Evolutionary conservation across 2,113 vertebrate genomes (phyloP).

Genomic region (Brienomyrus longianalis): DNA sequence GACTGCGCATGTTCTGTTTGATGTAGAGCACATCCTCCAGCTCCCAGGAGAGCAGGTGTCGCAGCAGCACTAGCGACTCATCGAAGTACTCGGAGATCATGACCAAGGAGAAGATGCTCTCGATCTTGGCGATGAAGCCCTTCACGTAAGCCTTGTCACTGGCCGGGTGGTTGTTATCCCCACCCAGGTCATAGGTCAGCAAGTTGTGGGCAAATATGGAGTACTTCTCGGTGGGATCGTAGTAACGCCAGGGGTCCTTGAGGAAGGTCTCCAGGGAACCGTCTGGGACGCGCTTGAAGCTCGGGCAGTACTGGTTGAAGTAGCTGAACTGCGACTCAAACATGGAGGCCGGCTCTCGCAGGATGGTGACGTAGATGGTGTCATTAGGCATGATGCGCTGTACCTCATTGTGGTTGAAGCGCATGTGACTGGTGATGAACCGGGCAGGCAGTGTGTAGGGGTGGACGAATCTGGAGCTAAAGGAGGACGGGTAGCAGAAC

Average conservation of each 20-base stretch:
- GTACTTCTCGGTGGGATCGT: conserved; percentile 62
- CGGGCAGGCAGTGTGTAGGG: conserved; percentile 66
- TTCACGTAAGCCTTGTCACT: conserved; percentile 52
- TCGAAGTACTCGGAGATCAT: conserved; percentile 83
- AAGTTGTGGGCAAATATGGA: conserved; percentile 77
- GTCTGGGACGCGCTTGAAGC: conserved; percentile 71
- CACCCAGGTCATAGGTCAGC: conserved; percentile 73
- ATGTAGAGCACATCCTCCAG: conserved; percentile 74
- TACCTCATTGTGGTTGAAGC: conserved; percentile 64
- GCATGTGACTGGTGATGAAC: conserved; percentile 73
- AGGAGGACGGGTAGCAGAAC: conserved; percentile 77
- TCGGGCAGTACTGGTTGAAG: conserved; percentile 71
- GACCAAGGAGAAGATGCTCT: conserved; percentile 69
- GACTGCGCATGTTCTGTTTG: conserved; percentile 74
- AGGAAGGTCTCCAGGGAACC: conserved; percentile 71
- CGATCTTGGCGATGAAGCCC: conserved; percentile 62
- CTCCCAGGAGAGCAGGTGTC: conserved; percentile 74
- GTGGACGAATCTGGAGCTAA: conserved; percentile 69
- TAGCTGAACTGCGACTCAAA: conserved; percentile 82
- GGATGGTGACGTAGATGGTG: conserved; percentile 73
- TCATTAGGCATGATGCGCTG: conserved; percentile 66
- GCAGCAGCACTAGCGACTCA: conserved; percentile 75
- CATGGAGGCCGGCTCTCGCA: conserved; percentile 75
- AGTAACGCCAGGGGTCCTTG: conserved; percentile 63
- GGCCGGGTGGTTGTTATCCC: conserved; percentile 61